phyloP scores from a whole-genome alignment of 2,888 invertebrate genomes.

The Ectemnius lituratus region DNA sequence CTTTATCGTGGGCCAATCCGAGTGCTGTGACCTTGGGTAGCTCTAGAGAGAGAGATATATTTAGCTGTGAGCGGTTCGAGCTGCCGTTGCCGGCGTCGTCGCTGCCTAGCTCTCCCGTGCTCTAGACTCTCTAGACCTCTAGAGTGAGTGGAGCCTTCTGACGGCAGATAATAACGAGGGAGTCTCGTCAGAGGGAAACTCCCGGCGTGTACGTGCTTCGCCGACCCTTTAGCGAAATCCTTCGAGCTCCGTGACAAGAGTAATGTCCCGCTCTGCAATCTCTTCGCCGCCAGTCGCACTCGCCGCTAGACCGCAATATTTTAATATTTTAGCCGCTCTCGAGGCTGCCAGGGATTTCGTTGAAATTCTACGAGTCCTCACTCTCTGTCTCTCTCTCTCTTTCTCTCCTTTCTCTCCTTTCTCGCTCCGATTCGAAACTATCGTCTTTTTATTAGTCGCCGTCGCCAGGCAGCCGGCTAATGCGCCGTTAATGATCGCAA shows the following conservation, averaged over 20 bases:
- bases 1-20: constrained; percentile 67
- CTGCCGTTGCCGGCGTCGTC: constrained; percentile 30
- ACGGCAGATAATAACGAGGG: constrained; percentile 40
- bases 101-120: constrained; percentile 47
- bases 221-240: constrained; percentile 4
- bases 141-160: constrained; percentile 30
- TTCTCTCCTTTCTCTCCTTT: too few species aligned
- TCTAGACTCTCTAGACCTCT: constrained; percentile 27
- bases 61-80: constrained; percentile 62
- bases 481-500: neutral
- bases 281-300: neutral
- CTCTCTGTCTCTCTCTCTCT: too few species aligned
- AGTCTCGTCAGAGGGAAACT: constrained; percentile 35
- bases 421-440: too few species aligned
- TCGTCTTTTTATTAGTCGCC: too few species aligned
- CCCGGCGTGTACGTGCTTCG: constrained; percentile 7
- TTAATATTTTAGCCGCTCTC: too few species aligned
- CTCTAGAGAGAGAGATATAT: constrained; percentile 66
- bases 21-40: constrained; percentile 67
- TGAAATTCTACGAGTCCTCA: too few species aligned
- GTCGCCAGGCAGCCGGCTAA: neutral
- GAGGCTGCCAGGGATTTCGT: too few species aligned
- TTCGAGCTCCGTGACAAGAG: neutral
- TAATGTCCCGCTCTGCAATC: constrained; percentile 3
- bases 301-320: too few species aligned